Percentiles rank a stretch among this genome's conserved stretches.
Evolutionary conservation across 2,888 invertebrate genomes (phyloP).

Genomic region (Nephrotoma appendiculata): DNA sequence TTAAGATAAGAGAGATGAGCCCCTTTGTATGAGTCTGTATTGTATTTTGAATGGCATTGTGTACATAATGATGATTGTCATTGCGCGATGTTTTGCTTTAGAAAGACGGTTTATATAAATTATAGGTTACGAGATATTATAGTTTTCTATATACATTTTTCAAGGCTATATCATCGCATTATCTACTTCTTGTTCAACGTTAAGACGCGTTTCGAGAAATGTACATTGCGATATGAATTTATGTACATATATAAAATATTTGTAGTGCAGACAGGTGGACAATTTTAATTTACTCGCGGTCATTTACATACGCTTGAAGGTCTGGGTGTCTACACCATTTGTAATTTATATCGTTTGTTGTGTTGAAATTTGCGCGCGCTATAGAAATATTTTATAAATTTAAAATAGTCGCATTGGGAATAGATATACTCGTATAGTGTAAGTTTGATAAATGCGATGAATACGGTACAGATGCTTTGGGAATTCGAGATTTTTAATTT

Average conservation of each 20-base stretch:
- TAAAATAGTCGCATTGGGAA: no score
- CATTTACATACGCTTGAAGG: not conserved
- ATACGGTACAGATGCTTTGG: no score
- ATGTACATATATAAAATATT: not conserved
- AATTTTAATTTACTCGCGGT: not conserved
- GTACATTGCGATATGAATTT: not conserved
- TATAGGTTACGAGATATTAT: not conserved
- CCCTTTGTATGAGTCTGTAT: not conserved
- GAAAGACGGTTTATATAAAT: not conserved
- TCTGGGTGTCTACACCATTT: not conserved
- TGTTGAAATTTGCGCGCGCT: no score
- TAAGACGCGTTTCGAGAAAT: not conserved
- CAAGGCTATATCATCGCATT: not conserved
- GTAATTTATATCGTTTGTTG: no score
- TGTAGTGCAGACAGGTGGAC: not conserved
- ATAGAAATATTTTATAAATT: no score
- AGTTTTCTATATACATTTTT: not conserved
- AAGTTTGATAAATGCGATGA: no score
- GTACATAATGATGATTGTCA: not conserved
- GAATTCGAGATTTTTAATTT: no score
- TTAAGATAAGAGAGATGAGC: not conserved
- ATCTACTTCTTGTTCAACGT: not conserved
- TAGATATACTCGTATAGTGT: no score
- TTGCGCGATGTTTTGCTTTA: not conserved
- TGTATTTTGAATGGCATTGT: not conserved